Percentiles rank a stretch among this genome's conserved stretches.
Evolutionary conservation across 2,113 vertebrate genomes (phyloP).

Genomic region (Eolophus roseicapilla): DNA sequence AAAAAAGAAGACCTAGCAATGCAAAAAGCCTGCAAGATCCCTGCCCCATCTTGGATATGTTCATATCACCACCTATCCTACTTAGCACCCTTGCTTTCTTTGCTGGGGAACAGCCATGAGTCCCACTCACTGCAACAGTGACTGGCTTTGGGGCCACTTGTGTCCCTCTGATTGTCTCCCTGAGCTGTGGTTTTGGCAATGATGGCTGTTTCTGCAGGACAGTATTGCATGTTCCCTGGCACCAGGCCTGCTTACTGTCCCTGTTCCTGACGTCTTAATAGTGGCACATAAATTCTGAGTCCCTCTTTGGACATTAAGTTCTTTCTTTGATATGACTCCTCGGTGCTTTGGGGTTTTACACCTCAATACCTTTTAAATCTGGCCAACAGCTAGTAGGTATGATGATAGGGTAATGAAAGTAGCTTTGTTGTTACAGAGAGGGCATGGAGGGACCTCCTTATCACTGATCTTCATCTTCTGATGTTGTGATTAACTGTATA

Average conservation of each 20-base stretch:
- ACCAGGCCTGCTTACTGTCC: not conserved
- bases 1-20: not conserved
- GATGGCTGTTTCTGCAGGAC: not conserved
- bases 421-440: not conserved
- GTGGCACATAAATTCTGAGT: not conserved
- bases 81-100: not conserved
- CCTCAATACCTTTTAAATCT: not conserved
- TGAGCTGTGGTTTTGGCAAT: rapidly evolving
- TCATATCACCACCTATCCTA: not conserved
- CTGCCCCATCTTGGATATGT: not conserved
- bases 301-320: not conserved
- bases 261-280: not conserved
- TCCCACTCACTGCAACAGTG: not conserved
- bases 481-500: not conserved
- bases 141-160: not conserved
- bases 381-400: not conserved
- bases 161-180: not conserved
- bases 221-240: not conserved
- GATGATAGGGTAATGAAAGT: not conserved
- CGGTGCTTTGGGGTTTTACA: not conserved
- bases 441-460: not conserved
- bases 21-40: not conserved
- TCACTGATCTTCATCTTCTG: not conserved
- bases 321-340: not conserved
- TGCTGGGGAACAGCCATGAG: not conserved